Percentiles rank a stretch among this genome's conserved stretches.
phyloP scores from a whole-genome alignment of 2,797 vertebrate genomes.

The Takifugu ocellatus region DNA sequence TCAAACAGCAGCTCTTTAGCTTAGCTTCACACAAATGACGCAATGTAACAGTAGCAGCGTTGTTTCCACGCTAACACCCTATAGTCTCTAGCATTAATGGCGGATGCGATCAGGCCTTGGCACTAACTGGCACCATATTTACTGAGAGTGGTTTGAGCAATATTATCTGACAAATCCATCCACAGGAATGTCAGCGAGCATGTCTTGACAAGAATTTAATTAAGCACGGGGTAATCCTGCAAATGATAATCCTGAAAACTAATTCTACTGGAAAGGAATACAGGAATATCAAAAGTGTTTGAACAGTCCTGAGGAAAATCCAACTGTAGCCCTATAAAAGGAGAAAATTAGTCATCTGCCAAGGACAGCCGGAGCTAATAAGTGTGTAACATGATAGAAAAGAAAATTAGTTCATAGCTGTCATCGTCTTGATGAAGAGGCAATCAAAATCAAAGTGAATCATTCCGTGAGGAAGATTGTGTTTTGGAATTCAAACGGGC shows the following conservation, averaged over 20 bases:
- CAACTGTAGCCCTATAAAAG: constrained; percentile 54
- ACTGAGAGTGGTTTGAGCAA: too few species aligned
- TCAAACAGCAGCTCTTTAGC: background rate
- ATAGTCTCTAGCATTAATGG: too few species aligned
- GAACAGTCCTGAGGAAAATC: constrained; percentile 56
- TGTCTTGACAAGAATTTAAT: constrained; percentile 20
- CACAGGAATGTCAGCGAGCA: background rate
- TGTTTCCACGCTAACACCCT: too few species aligned
- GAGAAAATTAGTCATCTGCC: constrained; percentile 64
- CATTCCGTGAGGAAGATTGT: constrained; percentile 72
- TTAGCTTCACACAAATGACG: background rate
- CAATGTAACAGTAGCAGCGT: too few species aligned
- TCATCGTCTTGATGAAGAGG: constrained; percentile 76
- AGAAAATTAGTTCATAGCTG: constrained; percentile 74
- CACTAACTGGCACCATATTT: too few species aligned
- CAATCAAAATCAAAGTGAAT: constrained; percentile 79
- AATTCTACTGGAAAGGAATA: constrained; percentile 36
- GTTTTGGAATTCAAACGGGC: constrained; percentile 76
- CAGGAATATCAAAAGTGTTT: constrained; percentile 28
- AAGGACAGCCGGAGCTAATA: constrained; percentile 72
- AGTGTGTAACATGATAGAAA: constrained; percentile 74
- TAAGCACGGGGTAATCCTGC: constrained; percentile 25
- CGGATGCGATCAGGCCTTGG: too few species aligned
- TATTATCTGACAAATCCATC: constrained; percentile 11
- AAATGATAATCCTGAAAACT: constrained; percentile 36